These are phyloP conservation scores for Lepas anatifera DNA, from an alignment of 2,888 invertebrate genomes.

Conservation along the genomic window DNA sequence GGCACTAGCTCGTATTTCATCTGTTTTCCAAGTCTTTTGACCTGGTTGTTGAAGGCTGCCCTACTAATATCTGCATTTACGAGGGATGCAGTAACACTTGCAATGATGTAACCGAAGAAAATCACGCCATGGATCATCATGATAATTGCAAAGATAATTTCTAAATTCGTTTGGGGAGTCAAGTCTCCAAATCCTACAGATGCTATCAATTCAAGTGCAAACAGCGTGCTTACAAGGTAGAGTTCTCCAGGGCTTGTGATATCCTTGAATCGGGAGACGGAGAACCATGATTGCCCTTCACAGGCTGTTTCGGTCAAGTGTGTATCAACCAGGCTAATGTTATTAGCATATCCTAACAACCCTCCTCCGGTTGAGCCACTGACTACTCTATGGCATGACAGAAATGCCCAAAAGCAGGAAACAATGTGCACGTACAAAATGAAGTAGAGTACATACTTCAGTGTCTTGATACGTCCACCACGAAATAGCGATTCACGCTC, in stretches of 20 bases:
- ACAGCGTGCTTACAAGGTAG: not conserved
- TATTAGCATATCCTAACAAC: too few relatives aligned
- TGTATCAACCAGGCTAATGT: too few relatives aligned
- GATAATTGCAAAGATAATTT: not conserved
- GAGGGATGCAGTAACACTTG: not conserved
- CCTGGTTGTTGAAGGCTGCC: not conserved
- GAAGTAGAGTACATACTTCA: not conserved
- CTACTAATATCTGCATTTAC: not conserved
- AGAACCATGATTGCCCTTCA: not conserved
- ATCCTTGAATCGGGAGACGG: not conserved
- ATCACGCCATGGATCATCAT: not conserved
- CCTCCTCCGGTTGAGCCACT: too few relatives aligned
- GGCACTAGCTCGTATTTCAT: not conserved
- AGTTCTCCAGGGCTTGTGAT: not conserved
- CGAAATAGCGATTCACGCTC: not conserved
- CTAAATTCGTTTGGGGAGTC: not conserved
- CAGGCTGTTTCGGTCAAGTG: too few relatives aligned
- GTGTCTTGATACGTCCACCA: not conserved
- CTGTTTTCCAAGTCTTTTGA: not conserved
- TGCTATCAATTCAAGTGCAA: not conserved
- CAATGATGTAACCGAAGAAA: not conserved
- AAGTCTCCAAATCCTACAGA: not conserved
- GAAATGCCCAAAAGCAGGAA: not conserved
- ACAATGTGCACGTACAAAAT: not conserved
- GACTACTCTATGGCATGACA: too few relatives aligned